These are phyloP conservation scores for Canis aureus DNA, from an alignment of 2,113 vertebrate species.

Conservation along the genomic window DNA sequence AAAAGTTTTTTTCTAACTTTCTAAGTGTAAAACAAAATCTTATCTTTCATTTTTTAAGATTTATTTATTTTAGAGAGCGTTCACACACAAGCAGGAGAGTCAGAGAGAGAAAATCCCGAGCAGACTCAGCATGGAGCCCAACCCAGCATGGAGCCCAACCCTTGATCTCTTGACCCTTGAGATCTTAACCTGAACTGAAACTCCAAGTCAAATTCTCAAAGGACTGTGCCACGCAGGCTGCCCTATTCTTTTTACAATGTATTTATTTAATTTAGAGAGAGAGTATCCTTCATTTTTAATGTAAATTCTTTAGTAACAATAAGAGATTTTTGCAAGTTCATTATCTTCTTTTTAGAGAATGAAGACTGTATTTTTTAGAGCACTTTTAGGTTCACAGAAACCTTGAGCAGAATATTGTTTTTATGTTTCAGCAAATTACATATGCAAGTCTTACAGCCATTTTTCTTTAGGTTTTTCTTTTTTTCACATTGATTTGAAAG, in stretches of 20 bases:
- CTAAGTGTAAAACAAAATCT: background rate
- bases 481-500: background rate
- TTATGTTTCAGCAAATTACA: background rate
- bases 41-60: background rate
- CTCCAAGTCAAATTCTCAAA: no score
- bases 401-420: background rate
- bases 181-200: no score
- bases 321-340: background rate
- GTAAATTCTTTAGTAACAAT: background rate
- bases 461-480: background rate
- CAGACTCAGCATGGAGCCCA: background rate
- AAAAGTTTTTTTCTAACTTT: background rate
- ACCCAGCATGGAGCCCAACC: accelerated
- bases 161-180: no score
- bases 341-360: background rate
- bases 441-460: background rate
- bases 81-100: background rate
- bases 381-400: background rate
- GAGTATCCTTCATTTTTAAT: background rate
- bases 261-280: no score
- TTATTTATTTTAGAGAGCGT: background rate
- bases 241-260: no score
- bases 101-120: background rate
- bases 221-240: no score
- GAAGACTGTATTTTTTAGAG: background rate